Conservation (phyloP, 2,888 invertebrate genomes). For the Acronicta alni region DNA sequence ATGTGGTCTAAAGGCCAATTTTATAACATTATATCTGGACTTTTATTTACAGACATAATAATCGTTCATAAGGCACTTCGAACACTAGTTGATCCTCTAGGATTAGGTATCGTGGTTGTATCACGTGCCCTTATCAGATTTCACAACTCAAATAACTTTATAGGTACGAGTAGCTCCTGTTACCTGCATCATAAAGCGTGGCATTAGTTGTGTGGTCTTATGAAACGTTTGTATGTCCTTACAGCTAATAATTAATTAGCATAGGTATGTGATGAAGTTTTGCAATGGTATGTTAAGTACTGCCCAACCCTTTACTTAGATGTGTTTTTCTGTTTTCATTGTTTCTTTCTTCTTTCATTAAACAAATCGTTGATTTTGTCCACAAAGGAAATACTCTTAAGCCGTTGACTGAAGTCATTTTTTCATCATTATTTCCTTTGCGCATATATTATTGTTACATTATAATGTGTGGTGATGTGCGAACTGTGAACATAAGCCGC, state of each 20-base stretch:
- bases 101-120: not conserved
- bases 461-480: constrained; percentile 32
- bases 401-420: not conserved
- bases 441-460: constrained; percentile 12
- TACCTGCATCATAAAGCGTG: not conserved
- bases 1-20: too few relatives aligned
- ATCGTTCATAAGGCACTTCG: not conserved
- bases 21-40: too few relatives aligned
- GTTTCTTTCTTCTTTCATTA: too few relatives aligned
- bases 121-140: constrained; percentile 1
- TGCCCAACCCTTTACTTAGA: constrained; percentile 4
- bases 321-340: too few relatives aligned
- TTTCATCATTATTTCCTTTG: constrained; percentile 5
- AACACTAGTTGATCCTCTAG: not conserved
- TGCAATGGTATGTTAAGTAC: constrained; percentile 11
- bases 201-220: constrained; percentile 5
- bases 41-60: not conserved
- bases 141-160: not conserved
- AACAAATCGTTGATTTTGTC: constrained; percentile 5
- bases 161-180: not conserved
- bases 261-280: constrained; percentile 22
- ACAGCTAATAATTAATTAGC: constrained; percentile 27
- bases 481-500: constrained; percentile 40
- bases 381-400: too few relatives aligned
- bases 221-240: constrained; percentile 17